phyloP scores from a whole-genome alignment of 1,140 invertebrate genomes.

The Macrotrachela quadricornifera region DNA sequence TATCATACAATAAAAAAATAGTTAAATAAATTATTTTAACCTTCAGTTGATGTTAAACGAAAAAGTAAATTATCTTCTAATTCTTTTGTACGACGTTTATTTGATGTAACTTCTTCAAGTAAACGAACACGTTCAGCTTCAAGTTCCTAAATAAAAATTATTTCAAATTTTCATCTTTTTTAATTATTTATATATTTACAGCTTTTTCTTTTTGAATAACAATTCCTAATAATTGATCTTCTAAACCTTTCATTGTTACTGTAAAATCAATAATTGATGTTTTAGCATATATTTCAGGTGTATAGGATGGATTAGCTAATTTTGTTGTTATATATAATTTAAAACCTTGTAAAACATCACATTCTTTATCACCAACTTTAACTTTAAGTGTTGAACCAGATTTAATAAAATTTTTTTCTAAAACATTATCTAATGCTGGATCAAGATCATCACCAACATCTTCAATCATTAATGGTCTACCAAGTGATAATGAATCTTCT shows the following conservation, averaged over 20 bases:
- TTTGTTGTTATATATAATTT: conserved; percentile 89
- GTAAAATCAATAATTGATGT: conserved; percentile 93
- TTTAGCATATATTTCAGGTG: conserved; percentile 82
- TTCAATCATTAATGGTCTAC: conserved; percentile 77
- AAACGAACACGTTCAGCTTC: conserved; percentile 73
- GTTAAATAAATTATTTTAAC: conserved; percentile 18
- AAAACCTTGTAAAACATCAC: conserved; percentile 82
- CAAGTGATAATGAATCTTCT: conserved; percentile 75
- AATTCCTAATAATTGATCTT: conserved; percentile 74
- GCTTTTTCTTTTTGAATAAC: conserved; percentile 83
- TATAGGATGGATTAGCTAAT: conserved; percentile 78
- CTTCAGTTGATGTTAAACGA: conserved; percentile 66
- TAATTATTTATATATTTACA: conserved; percentile 13
- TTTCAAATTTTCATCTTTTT: too few relatives aligned
- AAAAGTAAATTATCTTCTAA: conserved; percentile 71
- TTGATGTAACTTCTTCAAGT: conserved; percentile 82
- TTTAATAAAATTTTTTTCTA: conserved; percentile 94
- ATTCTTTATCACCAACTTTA: conserved; percentile 80
- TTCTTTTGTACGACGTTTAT: conserved; percentile 83
- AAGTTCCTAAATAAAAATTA: conserved; percentile 37
- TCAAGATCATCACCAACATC: conserved; percentile 81
- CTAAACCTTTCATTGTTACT: conserved; percentile 80
- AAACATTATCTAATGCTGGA: conserved; percentile 80
- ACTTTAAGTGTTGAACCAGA: conserved; percentile 82
- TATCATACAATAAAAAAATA: background rate